Evolutionary conservation across 2,888 invertebrate species (phyloP).

Genomic region (Lobophora halterata): DNA sequence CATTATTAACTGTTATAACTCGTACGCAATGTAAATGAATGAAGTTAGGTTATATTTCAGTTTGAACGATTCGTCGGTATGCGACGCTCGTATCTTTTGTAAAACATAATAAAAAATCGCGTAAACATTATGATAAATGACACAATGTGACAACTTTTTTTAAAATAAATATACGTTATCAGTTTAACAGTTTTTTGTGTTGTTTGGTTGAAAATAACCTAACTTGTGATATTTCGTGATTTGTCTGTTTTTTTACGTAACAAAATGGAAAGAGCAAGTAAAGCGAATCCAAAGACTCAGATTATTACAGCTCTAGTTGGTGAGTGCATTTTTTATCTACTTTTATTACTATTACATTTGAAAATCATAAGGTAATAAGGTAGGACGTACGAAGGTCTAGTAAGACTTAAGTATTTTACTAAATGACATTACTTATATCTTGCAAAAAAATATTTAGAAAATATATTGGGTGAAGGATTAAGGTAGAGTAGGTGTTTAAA

Average conservation of each 20-base stretch:
- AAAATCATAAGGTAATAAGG: no score
- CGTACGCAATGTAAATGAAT: conserved; percentile 26
- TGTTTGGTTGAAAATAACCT: conserved; percentile 27
- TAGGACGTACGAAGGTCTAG: no score
- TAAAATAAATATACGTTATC: no score
- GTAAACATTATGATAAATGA: conserved; percentile 2
- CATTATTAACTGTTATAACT: conserved; percentile 34
- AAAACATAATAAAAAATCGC: conserved; percentile 11
- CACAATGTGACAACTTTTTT: no score
- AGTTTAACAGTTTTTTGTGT: background rate
- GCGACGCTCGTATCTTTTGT: no score
- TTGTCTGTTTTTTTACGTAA: conserved; percentile 24
- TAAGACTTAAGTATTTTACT: no score
- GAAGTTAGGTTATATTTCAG: conserved; percentile 21
- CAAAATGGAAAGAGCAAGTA: conserved; percentile 45
- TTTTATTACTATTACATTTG: no score
- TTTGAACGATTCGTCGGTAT: conserved; percentile 15
- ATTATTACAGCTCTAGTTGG: conserved; percentile 59
- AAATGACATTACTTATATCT: no score
- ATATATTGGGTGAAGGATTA: no score
- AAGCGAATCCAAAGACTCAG: conserved; percentile 47
- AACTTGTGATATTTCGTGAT: conserved; percentile 23
- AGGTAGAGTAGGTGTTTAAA: no score
- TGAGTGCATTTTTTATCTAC: conserved; percentile 34
- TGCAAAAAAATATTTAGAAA: no score